Conservation (phyloP, 64 coral and sea anemone species). For the Stylophora pistillata region DNA sequence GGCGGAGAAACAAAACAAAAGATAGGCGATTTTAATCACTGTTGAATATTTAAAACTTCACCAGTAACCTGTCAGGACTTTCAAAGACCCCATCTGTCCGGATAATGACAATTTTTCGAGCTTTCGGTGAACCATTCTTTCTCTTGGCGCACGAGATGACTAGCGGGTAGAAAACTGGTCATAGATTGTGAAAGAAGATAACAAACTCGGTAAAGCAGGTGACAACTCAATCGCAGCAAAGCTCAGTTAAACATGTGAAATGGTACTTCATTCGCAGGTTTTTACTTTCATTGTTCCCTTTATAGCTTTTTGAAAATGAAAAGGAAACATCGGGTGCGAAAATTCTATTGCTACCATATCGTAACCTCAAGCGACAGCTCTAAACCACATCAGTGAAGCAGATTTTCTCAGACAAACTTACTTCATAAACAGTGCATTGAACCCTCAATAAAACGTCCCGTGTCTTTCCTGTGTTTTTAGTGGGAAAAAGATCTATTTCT, state of each 20-base stretch:
- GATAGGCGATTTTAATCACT: conserved; percentile 47
- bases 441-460: neutral
- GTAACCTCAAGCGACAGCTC: conserved; percentile 17
- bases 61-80: conserved; percentile 39
- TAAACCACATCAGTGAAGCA: neutral
- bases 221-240: neutral
- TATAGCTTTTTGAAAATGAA: neutral
- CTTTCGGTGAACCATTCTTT: conserved; percentile 5
- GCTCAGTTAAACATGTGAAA: neutral
- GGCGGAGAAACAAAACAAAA: conserved; percentile 43
- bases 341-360: neutral
- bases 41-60: conserved; percentile 45
- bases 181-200: conserved; percentile 6
- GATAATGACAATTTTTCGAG: conserved; percentile 7
- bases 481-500: neutral
- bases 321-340: neutral
- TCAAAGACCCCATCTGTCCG: conserved; percentile 26
- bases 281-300: conserved; percentile 16
- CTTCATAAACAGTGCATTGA: neutral
- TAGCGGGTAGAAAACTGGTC: conserved; percentile 18
- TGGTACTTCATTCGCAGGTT: conserved; percentile 5
- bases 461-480: neutral
- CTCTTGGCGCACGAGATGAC: neutral
- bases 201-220: neutral
- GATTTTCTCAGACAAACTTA: neutral